Conservation (phyloP, 2,797 vertebrate genomes). For the Gymnothorax reevesii region DNA sequence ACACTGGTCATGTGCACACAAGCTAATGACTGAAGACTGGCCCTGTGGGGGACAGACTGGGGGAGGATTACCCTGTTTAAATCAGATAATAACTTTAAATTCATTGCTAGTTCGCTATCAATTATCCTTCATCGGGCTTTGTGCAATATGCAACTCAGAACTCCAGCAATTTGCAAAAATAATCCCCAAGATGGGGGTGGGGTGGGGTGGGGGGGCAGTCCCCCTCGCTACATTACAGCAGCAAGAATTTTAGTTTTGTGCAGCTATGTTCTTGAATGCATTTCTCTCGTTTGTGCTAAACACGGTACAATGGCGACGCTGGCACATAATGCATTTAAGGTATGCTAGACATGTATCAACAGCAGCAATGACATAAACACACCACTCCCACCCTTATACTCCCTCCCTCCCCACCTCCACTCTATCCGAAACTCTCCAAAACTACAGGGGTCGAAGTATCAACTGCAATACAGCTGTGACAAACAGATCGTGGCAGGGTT, state of each 20-base stretch:
- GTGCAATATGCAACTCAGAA: slow-evolving; percentile 31
- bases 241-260: slow-evolving; percentile 70
- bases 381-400: slow-evolving; percentile 28
- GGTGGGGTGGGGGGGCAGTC: slow-evolving; percentile 33
- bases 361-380: neutral
- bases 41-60: slow-evolving; percentile 44
- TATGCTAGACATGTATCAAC: neutral
- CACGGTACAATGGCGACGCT: slow-evolving; percentile 20
- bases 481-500: neutral
- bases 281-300: slow-evolving; percentile 28
- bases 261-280: slow-evolving; percentile 49
- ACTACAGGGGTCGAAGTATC: slow-evolving; percentile 57
- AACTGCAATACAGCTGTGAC: neutral
- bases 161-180: slow-evolving; percentile 49
- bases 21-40: slow-evolving; percentile 41
- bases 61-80: slow-evolving; percentile 71
- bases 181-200: slow-evolving; percentile 64
- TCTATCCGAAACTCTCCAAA: slow-evolving; percentile 40
- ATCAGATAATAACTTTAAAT: slow-evolving; percentile 57
- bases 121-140: slow-evolving; percentile 17
- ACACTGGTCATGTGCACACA: slow-evolving; percentile 47
- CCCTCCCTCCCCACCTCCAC: slow-evolving; percentile 39
- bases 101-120: slow-evolving; percentile 49
- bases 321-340: neutral
- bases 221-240: slow-evolving; percentile 70